Base-by-base conservation (phyloP, 2,797 vertebrate species). In the Uromys caudimaculatus region DNA sequence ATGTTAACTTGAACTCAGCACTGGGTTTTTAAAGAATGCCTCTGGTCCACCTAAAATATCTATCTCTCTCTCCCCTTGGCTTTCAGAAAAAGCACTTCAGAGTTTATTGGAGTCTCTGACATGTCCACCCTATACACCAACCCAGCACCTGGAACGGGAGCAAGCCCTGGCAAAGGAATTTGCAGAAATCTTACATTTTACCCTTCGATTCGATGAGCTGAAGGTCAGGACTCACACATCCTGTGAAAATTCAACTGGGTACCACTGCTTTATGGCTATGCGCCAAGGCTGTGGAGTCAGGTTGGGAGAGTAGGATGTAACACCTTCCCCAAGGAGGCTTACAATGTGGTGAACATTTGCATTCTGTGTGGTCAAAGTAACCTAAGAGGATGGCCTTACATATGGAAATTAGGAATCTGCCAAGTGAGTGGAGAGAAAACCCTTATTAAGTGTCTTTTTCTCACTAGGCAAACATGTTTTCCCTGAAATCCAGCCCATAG, bases 111-210 rank as follows among this genome's bases (percentile, higher is more conserved):
- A 99, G 97, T 99, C 98, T 16, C 98, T 99, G 97, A 99, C 99
- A 0, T 99, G 99, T 95, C 99, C 99, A 0, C 99, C 99, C 3
- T 99, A 99, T 84, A 99, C 99, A 0, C 99, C 99, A 67, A 99
- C 99, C 56, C 99, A 99, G 96, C 99, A 99, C 97, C 98, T 99
- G 98, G 99, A 99, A 98, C 99, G 99, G 89, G 99, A 99, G 95
- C 99, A 99, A 97, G 99, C 99, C 3, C 98, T 99, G 83, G 99
- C 99, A 0, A 99, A 99, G 98, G 99, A 99, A 98, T 99, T 99
- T 52, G 99, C 99, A 0, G 99, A 99, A 98, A 99, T 99, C 98
- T 98, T 99, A 44, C 99, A 99, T 99, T 99, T 99, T 98, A 99
- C 99, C 3, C 99, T 99, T 62, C 99, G 99, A 96, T 99, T 99